Base-by-base conservation (phyloP, 2,888 invertebrate species). In the Ceriagrion tenellum region DNA sequence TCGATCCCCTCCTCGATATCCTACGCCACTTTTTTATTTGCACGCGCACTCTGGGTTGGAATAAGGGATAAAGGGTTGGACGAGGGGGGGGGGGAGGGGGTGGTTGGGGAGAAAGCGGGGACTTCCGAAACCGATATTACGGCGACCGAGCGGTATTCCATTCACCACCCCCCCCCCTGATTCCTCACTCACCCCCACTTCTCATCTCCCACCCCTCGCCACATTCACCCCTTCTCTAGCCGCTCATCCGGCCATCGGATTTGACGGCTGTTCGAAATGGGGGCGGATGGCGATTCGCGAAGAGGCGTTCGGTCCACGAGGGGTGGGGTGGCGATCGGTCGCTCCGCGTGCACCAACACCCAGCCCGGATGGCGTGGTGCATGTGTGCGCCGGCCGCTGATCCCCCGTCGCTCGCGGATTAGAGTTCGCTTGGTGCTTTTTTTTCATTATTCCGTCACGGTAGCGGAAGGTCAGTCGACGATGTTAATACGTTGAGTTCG, bases 81-180 rank as follows among this genome's bases (percentile, higher is more conserved):
- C 59, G 12, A 35, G 63, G 91, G 40, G 40, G 40, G 18, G 63
- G 59, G 18, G 20, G 35, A 23, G 18, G 63, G 59, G 10, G 16
- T 0, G 16, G 59, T 16, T 10, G 1, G 91, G 63, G 63, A 47
- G 40, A 56, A 63, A 40, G 63, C 69, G 56, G 35, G 47, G 93
- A 69, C 93, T 74, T n/a, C 93, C 93, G 93, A 74, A 69, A 93
- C 93, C 69, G 93, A 93, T 93, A 93, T 74, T 74, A 40, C 93
- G 26, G 47, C 93, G 93, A 74, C 93, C 93, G 23, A 35, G 91
- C 91, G 63, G 4, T 35, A 30, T n/a, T n/a, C 30, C 56, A 18
- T 26, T 56, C 56, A 35, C 56, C 47, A 26, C 47, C 47, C 20
- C 0, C 47, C 47, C 2, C 47, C 13, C 56, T 55, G 23, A 26